Evolutionary conservation across 2,113 vertebrate species (phyloP), one percentile per base, ranked within the genome.

Genomic region (Eclectus roratus): DNA sequence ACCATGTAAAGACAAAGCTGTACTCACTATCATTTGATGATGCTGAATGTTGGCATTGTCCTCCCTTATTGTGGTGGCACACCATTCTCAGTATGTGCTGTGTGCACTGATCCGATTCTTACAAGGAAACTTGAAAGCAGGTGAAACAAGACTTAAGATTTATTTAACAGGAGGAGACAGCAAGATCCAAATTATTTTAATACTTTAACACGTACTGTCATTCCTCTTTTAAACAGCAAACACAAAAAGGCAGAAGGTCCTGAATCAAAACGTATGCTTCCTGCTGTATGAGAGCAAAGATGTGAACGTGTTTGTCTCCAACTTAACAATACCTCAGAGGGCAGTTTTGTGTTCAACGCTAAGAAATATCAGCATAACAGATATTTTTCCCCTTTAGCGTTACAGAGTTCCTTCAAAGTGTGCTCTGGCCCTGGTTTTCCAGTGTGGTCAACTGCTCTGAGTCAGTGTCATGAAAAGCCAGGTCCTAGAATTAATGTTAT

Each of bases 151-250:
- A 46, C 69, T 15, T 39, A 91, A 35, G 39, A 11, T 71, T 84
- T 55, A 9, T 65, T 82, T 93, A 93, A 83, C 93, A 97, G 94
- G 68, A 95, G 70, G 82, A 95, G 97, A 91, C 72, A 93, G 80
- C 21, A 0, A 94, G 76, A 96, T 96, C 82, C 83, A 88, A 56
- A 89, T 97, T 72, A 39, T 92, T 91, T 88, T 80, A 95, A 94
- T 96, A 82, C 70, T 96, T 82, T 39, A 81, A 83, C 68, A 70
- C 0, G 2, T 56, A 50, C 71, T 94, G 73, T 83, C 80, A 80
- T 66, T 77, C 79, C 52, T 58, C 74, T 46, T 84, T 64, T 46
- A 84, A 96, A 44, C 58, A 94, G 61, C 71, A 93, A 90, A 69
- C 74, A 71, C 46, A 89, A 80, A 86, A 61, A 87, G 24, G 28